Base-by-base conservation (phyloP, 2,113 vertebrate genomes). In the Menura novaehollandiae region DNA sequence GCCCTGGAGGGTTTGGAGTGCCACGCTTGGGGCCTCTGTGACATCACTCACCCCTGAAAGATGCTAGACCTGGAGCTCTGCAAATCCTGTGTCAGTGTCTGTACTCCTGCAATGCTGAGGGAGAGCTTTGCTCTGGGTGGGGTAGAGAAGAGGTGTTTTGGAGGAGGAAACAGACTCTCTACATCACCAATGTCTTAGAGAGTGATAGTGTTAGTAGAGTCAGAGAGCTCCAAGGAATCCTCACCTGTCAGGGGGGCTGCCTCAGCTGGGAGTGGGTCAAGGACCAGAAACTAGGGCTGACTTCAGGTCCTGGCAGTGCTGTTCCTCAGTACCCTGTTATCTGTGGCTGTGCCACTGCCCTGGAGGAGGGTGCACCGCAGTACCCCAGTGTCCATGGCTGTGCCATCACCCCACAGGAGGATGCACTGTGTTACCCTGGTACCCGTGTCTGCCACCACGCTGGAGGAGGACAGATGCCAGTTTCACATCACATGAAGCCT, bases 111-210 rank as follows among this genome's bases (percentile, higher is more conserved):
- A 0, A 19, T 30, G 41, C 47, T 74, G 46, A 94, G n/a, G 56
- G 18, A 68, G 18, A 64, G n/a, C 46, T 87, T 78, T 74, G 41
- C 43, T 85, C n/a, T 1, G 1, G 33, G 13, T 1, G 1, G 28
- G 28, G 13, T 43, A 28, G 37, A 63, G 49, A 41, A 51, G 80
- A 37, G 15, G 9, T 41, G 11, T 74, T 97, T 41, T 20, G 13
- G 15, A 7, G 35, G 37, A 55, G 23, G 41, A 56, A 82, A 35
- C 15, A 39, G 58, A 27, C 28, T 83, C 37, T 69, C 56, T 37
- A 5, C n/a, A 28, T 35, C 0, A 3, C 35, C 1, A 2, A 4
- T 51, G 11, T 35, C 47, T 26, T 3, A 4, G 15, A 19, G 56
- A 53, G 18, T 4, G 49, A 39, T 64, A 47, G 47, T 43, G 28